Percentiles rank a stretch among this genome's conserved stretches.
Evolutionary conservation across 2,113 vertebrate genomes (phyloP).

Genomic region (Polyodon spathula): DNA sequence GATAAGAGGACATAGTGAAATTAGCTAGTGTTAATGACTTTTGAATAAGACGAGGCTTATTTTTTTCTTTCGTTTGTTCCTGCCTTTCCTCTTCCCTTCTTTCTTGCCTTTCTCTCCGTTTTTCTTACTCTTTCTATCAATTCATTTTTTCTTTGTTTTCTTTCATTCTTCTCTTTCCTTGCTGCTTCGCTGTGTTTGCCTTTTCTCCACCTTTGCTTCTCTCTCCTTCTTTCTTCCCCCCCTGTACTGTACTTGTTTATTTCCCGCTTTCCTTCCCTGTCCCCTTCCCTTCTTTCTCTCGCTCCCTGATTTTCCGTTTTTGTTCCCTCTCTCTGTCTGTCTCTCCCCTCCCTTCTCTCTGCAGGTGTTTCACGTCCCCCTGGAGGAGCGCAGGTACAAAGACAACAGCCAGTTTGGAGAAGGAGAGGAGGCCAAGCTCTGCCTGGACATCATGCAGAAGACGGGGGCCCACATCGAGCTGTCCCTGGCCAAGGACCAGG

Average conservation of each 20-base stretch:
- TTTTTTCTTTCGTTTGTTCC: too few relatives aligned
- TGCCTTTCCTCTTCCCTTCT: too few relatives aligned
- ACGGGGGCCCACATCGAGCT: conserved; percentile 67
- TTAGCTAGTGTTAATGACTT: too few relatives aligned
- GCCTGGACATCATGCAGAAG: conserved; percentile 65
- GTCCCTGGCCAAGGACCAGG: conserved; percentile 67
- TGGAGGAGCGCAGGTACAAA: conserved; percentile 69
- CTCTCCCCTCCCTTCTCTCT: neutral
- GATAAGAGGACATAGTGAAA: too few relatives aligned
- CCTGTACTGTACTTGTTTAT: neutral
- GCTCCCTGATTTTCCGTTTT: neutral
- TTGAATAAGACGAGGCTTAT: too few relatives aligned
- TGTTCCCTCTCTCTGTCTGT: too few relatives aligned
- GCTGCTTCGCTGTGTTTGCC: too few relatives aligned
- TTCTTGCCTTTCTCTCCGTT: neutral
- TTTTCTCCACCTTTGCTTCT: neutral
- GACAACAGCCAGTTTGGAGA: conserved; percentile 71
- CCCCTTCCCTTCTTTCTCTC: neutral
- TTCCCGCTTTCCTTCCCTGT: neutral
- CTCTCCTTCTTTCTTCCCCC: neutral
- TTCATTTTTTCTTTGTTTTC: too few relatives aligned
- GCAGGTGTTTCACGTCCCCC: conserved; percentile 63
- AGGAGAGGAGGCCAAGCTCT: conserved; percentile 65
- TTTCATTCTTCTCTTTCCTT: neutral
- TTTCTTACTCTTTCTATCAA: neutral